Evolutionary conservation across 1,140 invertebrate species (phyloP).

Genomic region (Conopomorpha cramerella): DNA sequence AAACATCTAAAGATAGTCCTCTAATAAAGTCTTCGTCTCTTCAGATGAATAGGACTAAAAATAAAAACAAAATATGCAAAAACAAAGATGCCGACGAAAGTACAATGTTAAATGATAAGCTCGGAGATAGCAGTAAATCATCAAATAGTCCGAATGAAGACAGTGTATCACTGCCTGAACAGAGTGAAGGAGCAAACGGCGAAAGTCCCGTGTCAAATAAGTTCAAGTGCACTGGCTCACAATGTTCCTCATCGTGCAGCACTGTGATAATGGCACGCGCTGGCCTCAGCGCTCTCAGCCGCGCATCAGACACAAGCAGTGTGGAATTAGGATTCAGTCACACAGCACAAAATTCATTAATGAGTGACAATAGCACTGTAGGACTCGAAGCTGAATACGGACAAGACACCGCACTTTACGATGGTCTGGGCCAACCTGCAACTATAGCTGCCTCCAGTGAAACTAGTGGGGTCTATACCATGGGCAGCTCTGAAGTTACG

Average conservation of each 20-base stretch:
- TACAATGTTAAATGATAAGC: conserved; percentile 20
- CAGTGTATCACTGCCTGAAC: conserved; percentile 28
- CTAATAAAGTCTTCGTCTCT: conserved; percentile 31
- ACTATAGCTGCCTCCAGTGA: conserved; percentile 68
- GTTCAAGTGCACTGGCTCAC: conserved; percentile 66
- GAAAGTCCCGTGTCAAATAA: conserved; percentile 41
- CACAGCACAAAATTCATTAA: conserved; percentile 78
- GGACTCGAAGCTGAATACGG: conserved; percentile 61
- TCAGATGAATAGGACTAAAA: conserved; percentile 36
- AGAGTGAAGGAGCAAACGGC: conserved; percentile 24
- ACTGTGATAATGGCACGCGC: conserved; percentile 74
- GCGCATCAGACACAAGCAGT: conserved; percentile 73
- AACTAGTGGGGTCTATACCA: conserved; percentile 77
- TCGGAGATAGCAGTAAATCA: conserved; percentile 13
- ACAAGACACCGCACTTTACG: conserved; percentile 56
- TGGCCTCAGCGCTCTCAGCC: conserved; percentile 61
- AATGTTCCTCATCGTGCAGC: conserved; percentile 81
- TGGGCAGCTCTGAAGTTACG: conserved; percentile 71
- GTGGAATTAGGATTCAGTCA: conserved; percentile 80
- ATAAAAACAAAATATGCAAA: conserved; percentile 21
- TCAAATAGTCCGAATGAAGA: conserved; percentile 24
- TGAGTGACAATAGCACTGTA: conserved; percentile 66
- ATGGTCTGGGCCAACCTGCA: conserved; percentile 40
- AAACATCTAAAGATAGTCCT: conserved; percentile 25
- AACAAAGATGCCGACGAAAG: conserved; percentile 32